Evolutionary conservation across 2,113 vertebrate genomes (phyloP), one percentile per base, ranked within the genome.

Genomic region (Osmerus mordax): DNA sequence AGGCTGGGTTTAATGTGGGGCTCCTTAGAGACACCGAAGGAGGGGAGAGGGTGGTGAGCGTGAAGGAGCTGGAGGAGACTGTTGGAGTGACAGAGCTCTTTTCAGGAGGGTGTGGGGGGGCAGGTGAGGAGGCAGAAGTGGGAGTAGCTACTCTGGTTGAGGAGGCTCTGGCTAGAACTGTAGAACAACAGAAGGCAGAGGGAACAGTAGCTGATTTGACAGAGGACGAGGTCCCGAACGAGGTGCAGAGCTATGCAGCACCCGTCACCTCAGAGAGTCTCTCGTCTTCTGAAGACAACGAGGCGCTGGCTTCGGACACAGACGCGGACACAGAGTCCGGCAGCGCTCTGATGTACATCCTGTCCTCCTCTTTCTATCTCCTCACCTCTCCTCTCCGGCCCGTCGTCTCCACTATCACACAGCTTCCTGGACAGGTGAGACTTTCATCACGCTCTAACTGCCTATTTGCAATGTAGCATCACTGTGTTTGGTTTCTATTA

Each of bases 391-490:
- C 91, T 0, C 63, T 93, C 11, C 64, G 7, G 23, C 90, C 87
- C 0, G 70, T 90, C 5, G 64, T 90, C 76, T 91, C 90, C 71
- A 89, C 58, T 16, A 47, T 89, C 63, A 84, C 81, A 16, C 72
- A 84, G 21, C 54, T 93, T 23, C 91, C 90, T 53, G 88, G 71
- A 74, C 91, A 92, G 88, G 78, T 92, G 36, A 81, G 19, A 18
- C 8, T 19, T 65, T 21, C 12, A 7, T 51, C 6, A 23, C 19
- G 9, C 7, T 47, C 9, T 5, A 11, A 47, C 41, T 8, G 32
- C 16, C 8, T 36, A 1, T 21, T 41, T 41, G 13, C 36, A 65
- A 11, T 15, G 15, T 64, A 3, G 9, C 32, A 19, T 18, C 25
- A 18, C 16, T 41, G 28, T 3, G 7, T 64, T 16, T 11, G 12